These are phyloP conservation scores for Troglohyphantes excavatus DNA, from an alignment of 2,888 invertebrate species.

Conservation along the genomic window DNA sequence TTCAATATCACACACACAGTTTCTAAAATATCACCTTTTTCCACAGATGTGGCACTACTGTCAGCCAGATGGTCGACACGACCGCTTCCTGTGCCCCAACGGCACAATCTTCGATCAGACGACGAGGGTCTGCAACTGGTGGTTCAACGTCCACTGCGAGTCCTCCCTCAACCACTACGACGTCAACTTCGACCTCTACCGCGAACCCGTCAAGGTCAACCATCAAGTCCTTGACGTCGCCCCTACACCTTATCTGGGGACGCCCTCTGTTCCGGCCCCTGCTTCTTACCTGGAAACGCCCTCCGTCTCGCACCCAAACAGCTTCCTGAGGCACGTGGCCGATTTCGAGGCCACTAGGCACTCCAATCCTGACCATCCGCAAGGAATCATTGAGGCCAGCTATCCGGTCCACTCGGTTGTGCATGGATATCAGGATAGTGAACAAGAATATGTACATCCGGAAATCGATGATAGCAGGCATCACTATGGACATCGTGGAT, in stretches of 20 bases:
- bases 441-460: background rate
- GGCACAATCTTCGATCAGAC: constrained; percentile 79
- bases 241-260: constrained; percentile 13
- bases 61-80: constrained; percentile 79
- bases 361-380: background rate
- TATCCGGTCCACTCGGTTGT: background rate
- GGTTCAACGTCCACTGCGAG: constrained; percentile 78
- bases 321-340: constrained; percentile 61
- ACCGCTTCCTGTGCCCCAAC: constrained; percentile 78
- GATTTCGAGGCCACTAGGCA: constrained; percentile 49
- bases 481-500: background rate
- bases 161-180: constrained; percentile 59
- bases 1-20: too few relatives aligned
- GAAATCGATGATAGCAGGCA: background rate
- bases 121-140: constrained; percentile 80
- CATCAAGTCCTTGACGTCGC: constrained; percentile 36
- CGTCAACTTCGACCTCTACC: constrained; percentile 76
- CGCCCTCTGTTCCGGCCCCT: background rate
- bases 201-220: constrained; percentile 20
- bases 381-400: background rate
- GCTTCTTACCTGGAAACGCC: constrained; percentile 6
- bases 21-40: too few relatives aligned
- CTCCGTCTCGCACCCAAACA: constrained; percentile 34
- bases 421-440: background rate
- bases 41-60: constrained; percentile 80